Percentiles rank a stretch among this genome's conserved stretches.
Conservation (phyloP, 2,888 invertebrate species). For the Leptinotarsa tumamoca region DNA sequence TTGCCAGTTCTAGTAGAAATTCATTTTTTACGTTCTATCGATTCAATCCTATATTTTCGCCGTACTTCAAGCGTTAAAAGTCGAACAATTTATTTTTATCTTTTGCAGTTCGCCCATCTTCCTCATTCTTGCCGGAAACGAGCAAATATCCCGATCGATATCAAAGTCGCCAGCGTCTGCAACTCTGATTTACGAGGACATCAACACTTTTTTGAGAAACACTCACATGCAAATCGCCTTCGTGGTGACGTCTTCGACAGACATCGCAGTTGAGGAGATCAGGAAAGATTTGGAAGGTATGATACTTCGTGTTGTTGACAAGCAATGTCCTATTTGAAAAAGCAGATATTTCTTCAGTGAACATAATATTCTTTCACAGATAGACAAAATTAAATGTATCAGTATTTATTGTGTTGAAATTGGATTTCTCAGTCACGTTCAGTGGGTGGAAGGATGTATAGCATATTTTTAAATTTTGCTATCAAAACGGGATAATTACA, state of each 20-base stretch:
- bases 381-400: too few species aligned
- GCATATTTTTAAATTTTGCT: too few species aligned
- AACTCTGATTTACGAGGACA: slow-evolving; percentile 72
- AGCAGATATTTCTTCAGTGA: not conserved
- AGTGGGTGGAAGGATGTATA: too few species aligned
- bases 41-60: not conserved
- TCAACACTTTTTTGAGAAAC: slow-evolving; percentile 73
- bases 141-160: slow-evolving; percentile 71
- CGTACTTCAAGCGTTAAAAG: slow-evolving; percentile 1
- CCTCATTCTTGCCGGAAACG: slow-evolving; percentile 74
- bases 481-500: too few species aligned
- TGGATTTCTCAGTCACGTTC: too few species aligned
- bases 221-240: slow-evolving; percentile 74
- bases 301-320: slow-evolving; percentile 46
- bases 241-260: slow-evolving; percentile 67
- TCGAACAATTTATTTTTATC: slow-evolving; percentile 10
- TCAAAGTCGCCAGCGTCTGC: slow-evolving; percentile 70
- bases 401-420: too few species aligned
- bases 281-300: slow-evolving; percentile 75
- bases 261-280: slow-evolving; percentile 73
- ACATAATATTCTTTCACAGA: not conserved
- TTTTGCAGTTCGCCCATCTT: slow-evolving; percentile 69
- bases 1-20: too few species aligned
- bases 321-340: not conserved
- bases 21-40: not conserved